Base-by-base conservation (phyloP, 2,888 invertebrate genomes). In the Drosophila basisetae region DNA sequence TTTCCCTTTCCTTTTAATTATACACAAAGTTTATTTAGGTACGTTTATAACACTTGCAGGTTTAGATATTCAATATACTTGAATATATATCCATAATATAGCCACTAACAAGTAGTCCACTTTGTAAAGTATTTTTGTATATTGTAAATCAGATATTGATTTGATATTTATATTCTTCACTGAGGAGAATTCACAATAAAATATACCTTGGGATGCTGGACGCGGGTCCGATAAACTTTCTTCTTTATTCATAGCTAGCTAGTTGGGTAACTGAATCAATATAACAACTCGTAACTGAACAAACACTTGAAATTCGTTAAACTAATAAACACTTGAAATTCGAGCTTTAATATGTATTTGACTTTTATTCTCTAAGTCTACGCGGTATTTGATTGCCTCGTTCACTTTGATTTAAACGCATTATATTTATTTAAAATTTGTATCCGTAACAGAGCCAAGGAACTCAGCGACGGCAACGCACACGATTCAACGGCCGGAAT, bases 191-290 rank as follows among this genome's bases (percentile, higher is more conserved):
- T 25, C 28, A 35, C 5, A 47, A 30, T 25, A 5, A 52, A 33
- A 35, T 74, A 73, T 88, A 91, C 91, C 91, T 92, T 92, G 92
- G 6, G 91, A 82, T 47, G 80, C 70, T 28, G 92, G 88, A 49
- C 90, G 91, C 35, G 82, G 64, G 66, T 89, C 83, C 50, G 82
- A 59, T 55, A 82, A 67, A 55, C 66, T 74, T 50, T 91, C 91
- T 55, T 91, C 91, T 68, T 92, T 91, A 72, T 91, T 91, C 92
- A 92, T 91, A 25, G 63, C 68, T 35, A 35, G 9, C 35, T 64
- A 28, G 28, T 54, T 33, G 28, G 28, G 25, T 25, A 28, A n/a
- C 39, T 56, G 11, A 60, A 49, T 39, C 1, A 25, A 18, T 30
- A 25, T 22, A 41, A 58, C 18, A 69, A 31, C 7, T 22, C 22